Evolutionary conservation across 2,113 vertebrate genomes (phyloP).

Genomic region (Ochotona princeps): DNA sequence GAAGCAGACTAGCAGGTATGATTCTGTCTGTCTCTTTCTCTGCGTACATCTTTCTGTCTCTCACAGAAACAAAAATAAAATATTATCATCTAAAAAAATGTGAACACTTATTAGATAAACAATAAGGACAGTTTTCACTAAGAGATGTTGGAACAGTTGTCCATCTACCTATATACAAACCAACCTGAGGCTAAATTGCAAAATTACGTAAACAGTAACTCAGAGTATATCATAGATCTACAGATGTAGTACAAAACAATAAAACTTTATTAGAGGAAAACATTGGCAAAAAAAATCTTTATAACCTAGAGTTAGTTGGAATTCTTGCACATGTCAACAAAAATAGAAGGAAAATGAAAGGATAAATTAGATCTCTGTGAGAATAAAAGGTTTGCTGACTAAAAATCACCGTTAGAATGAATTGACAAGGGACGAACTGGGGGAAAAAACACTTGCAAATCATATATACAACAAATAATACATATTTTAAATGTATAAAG

Average conservation of each 20-base stretch:
- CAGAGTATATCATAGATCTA: not conserved
- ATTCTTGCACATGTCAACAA: slow-evolving; percentile 2
- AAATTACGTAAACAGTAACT: not conserved
- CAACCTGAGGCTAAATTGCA: slow-evolving; percentile 2
- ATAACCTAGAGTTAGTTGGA: not conserved
- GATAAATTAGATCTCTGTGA: not conserved
- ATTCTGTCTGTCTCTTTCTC: too few relatives aligned
- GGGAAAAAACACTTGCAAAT: slow-evolving; percentile 30
- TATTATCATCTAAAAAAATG: not conserved
- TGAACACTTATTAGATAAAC: not conserved
- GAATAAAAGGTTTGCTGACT: slow-evolving; percentile 1
- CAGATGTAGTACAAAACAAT: slow-evolving; percentile 20
- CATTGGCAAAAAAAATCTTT: not conserved
- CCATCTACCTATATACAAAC: not conserved
- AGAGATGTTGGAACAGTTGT: not conserved
- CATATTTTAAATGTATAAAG: not conserved
- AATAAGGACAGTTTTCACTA: slow-evolving; percentile 34
- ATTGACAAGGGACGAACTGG: not conserved
- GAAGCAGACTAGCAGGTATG: too few relatives aligned
- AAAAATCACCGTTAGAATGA: not conserved
- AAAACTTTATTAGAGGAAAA: slow-evolving; percentile 11
- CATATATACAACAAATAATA: not conserved
- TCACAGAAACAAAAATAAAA: too few relatives aligned
- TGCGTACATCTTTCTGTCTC: too few relatives aligned
- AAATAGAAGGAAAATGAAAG: not conserved